Base-by-base conservation (phyloP, 2,113 vertebrate species). In the Lamprologus tigripictilis region DNA sequence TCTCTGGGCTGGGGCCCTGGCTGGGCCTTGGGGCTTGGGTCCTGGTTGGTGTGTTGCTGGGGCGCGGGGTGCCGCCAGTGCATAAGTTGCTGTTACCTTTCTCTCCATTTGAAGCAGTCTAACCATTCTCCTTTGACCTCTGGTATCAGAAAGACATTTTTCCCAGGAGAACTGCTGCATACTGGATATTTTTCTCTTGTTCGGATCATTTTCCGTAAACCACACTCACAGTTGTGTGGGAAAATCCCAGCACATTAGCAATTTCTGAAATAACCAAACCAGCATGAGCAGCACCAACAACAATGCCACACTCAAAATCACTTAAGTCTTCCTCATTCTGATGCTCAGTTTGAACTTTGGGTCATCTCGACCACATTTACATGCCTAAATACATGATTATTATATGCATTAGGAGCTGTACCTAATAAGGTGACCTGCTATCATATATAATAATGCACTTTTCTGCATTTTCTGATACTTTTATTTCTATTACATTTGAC, bases 61-160 rank as follows among this genome's bases (percentile, higher is more conserved):
- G 51, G 5, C 1, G 5, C 51, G 0, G 51, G 51, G 5, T 54
- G 19, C 0, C 0, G 10, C 6, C 11, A 7, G 21, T 55, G 21
- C 10, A 55, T 55, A 26, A 17, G 68, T 28, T 47, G 40, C 23
- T 76, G 40, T 76, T 76, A 26, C 14, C 14, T 47, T 76, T 45
- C 40, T 73, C 23, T 76, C 40, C 23, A 28, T 17, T 47, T 10
- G 14, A 73, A 73, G 21, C 14, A 76, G 42, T 47, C 71, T 12
- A 45, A 26, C 0, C 14, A 28, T 28, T 76, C 21, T 73, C 13
- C 68, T 73, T 0, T 49, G 40, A 47, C 23, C 23, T 76, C 42
- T 76, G 9, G 6, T 42, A 68, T 40, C 33, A 68, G 37, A 0
- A 23, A 42, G 66, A 6, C 37, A 8, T 12, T 19, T 76, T 47